Evolutionary conservation across 2,797 vertebrate species (phyloP), one percentile per base, ranked within the genome.

Genomic region (Micrastur ruficollis): DNA sequence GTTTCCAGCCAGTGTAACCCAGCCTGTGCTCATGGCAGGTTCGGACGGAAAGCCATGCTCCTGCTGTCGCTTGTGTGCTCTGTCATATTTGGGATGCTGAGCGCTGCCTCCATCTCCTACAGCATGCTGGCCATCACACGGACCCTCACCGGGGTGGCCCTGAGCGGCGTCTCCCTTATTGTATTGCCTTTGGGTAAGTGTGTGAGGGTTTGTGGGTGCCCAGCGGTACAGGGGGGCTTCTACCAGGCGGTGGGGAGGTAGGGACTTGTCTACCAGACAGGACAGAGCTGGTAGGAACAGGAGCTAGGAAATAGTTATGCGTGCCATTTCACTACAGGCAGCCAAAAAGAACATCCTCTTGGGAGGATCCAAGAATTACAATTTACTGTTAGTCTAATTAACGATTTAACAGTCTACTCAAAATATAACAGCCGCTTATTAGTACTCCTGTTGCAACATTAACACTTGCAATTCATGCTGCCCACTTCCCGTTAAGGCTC

Each of bases 101-200:
- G 98, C 0, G 98, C 98, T 1, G 97, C 98, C 94, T 99, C 99
- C 0, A 32, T 97, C 86, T 98, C 98, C 95, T 99, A 98, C 55
- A n/a, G 84, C 52, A 99, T 99, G 99, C 98, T 99, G 17, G 97
- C 96, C 4, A 12, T 99, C 92, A 98, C 97, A 14, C 95, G 98
- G 38, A 97, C 98, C 8, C 98, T 99, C 76, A 98, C 98, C 0
- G 99, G 99, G 9, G 73, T 89, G 27, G 98, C 98, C 11, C 91
- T 99, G 72, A 98, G 98, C 1, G 99, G 99, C 1, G 94, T 99
- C 91, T 98, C 98, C 58, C 98, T 99, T 81, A 99, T 98, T 21
- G 96, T 98, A 18, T 36, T 95, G n/a, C 98, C 98, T 14, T 95
- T 99, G 26, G 98, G 99, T 99, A 95, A 97, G 92, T 92, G 11